phyloP scores from a whole-genome alignment of 1,140 invertebrate species.

The Drosophila triauraria region DNA sequence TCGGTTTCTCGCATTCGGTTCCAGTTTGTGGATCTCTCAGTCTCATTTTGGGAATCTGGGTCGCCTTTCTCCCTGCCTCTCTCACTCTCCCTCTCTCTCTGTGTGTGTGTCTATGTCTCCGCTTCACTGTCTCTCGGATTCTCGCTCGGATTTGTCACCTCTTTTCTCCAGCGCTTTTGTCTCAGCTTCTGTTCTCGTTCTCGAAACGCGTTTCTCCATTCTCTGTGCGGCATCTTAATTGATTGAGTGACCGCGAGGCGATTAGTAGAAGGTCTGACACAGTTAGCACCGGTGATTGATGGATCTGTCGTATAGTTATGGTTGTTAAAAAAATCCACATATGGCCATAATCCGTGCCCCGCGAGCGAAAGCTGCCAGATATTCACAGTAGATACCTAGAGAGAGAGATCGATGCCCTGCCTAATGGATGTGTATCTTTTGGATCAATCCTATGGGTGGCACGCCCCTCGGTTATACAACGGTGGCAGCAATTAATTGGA shows the following conservation, averaged over 20 bases:
- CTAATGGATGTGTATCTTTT: neutral
- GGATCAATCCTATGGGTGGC: neutral
- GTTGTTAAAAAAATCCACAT: neutral
- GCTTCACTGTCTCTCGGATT: neutral
- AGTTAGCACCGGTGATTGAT: constrained; percentile 42
- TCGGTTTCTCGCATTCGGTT: neutral
- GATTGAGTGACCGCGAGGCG: constrained; percentile 48
- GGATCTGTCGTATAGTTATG: constrained; percentile 16
- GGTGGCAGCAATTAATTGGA: constrained; percentile 33
- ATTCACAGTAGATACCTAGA: neutral
- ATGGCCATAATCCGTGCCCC: neutral
- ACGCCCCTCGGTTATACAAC: constrained; percentile 36
- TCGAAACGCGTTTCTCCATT: constrained; percentile 20
- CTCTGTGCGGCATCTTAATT: constrained; percentile 28
- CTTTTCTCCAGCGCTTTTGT: constrained; percentile 23
- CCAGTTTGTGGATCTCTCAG: constrained; percentile 10
- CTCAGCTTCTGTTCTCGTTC: constrained; percentile 20
- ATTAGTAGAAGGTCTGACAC: constrained; percentile 52
- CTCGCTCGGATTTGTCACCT: constrained; percentile 31
- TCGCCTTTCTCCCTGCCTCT: constrained; percentile 26
- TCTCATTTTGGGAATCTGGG: constrained; percentile 15
- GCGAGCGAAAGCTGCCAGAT: constrained; percentile 2
- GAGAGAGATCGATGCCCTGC: neutral
- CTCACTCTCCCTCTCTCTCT: neutral
- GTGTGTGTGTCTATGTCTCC: constrained; percentile 7